These are phyloP conservation scores for Morpho deidamia DNA, from an alignment of 2,888 invertebrate species.

Conservation along the genomic window DNA sequence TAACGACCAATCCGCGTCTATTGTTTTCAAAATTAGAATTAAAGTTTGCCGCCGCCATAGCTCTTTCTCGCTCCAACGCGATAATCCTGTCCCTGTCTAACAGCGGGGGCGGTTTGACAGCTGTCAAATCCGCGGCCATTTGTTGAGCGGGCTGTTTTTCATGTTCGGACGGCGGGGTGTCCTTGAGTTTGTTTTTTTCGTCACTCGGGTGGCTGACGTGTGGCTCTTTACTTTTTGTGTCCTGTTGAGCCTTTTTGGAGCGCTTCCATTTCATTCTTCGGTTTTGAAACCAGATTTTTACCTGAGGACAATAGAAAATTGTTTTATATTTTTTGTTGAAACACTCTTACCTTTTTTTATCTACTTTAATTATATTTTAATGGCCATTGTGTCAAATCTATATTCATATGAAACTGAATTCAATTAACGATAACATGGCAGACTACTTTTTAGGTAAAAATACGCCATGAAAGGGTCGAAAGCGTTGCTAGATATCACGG, in stretches of 20 bases:
- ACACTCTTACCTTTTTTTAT: too few species aligned
- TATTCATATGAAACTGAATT: too few species aligned
- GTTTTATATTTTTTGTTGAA: constrained; percentile 1
- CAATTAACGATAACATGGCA: too few species aligned
- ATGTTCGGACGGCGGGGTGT: constrained; percentile 37
- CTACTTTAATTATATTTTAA: too few species aligned
- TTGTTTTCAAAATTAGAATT: constrained; percentile 73
- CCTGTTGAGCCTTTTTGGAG: constrained; percentile 96
- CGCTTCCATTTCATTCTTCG: constrained; percentile 99
- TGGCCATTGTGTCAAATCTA: too few species aligned
- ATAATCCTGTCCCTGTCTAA: constrained; percentile 72
- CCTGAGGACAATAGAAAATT: constrained; percentile 76
- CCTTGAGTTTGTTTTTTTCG: constrained; percentile 56
- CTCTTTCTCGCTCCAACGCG: constrained; percentile 65
- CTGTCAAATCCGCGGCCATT: constrained; percentile 64
- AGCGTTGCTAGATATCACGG: too few species aligned
- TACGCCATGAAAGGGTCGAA: too few species aligned
- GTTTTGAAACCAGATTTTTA: constrained; percentile 99
- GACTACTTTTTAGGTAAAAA: too few species aligned
- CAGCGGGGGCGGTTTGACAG: constrained; percentile 66
- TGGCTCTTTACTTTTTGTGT: constrained; percentile 81
- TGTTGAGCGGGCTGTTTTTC: constrained; percentile 47
- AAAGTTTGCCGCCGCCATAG: constrained; percentile 72
- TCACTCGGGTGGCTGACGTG: constrained; percentile 43
- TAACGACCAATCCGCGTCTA: constrained; percentile 62